Evolutionary conservation across 2,797 vertebrate genomes (phyloP), one percentile per base, ranked within the genome.

Genomic region (Hydrophis major): DNA sequence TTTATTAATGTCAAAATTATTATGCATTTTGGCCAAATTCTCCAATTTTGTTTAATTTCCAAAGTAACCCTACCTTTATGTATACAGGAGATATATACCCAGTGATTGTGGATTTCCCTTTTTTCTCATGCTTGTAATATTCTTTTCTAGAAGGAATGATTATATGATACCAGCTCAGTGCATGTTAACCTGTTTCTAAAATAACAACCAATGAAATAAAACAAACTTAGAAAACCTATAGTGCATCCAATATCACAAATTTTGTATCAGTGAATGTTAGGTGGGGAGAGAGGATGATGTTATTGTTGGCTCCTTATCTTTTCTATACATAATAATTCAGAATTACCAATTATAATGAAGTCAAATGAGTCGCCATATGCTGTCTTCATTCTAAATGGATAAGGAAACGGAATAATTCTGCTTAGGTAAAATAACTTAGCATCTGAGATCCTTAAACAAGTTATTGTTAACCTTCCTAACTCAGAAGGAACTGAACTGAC

Each of bases 341-440:
- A 25, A 47, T 18, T 14, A 56, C 7, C 92, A 92, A 56, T 93
- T 91, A 93, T 89, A 93, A 18, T 32, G 32, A 83, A 90, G 89
- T 88, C 14, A 22, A 37, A 16, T 74, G 69, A 20, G 89, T 93
- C 89, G 12, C 32, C 89, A 28, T 56, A 20, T 50, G n/a, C 28
- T 55, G 88, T 92, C 37, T 27, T 90, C 89, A 89, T 91, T 53
- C 27, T 90, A 93, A 95, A 93, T 74, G 93, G 86, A 92, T 86
- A 90, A 94, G 69, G 60, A 89, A 94, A 91, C 60, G 6, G 83
- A 90, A 87, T 83, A 61, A 20, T 78, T 78, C 6, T 78, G 18
- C n/a, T 55, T 37, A 1, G 22, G 25, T 83, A 47, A 57, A 89
- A 50, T 83, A 56, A 55, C 25, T 63, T 42, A 47, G 12, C 8